Percentiles rank a stretch among this genome's conserved stretches.
Conservation (phyloP, 1,140 invertebrate species). For the Idris sp. region DNA sequence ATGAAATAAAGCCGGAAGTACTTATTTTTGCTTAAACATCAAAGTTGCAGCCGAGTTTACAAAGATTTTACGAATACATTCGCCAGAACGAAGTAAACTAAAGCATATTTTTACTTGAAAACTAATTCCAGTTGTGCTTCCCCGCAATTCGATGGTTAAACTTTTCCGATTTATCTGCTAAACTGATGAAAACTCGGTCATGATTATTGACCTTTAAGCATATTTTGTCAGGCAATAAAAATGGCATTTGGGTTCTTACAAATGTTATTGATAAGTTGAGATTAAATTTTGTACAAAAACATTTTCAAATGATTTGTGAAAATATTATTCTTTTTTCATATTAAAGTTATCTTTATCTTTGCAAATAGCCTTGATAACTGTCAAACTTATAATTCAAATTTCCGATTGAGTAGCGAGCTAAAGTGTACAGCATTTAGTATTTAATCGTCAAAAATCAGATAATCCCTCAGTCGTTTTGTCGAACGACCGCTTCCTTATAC, state of each 20-base stretch:
- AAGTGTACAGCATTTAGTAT: background rate
- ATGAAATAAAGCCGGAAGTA: too few species aligned
- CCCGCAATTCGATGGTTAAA: conserved; percentile 37
- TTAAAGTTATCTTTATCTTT: conserved; percentile 48
- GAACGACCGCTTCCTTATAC: conserved; percentile 3
- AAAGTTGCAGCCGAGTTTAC: conserved; percentile 25
- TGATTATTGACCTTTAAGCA: conserved; percentile 40
- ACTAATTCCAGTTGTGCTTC: conserved; percentile 49
- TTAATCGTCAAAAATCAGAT: conserved; percentile 3
- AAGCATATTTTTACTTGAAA: conserved; percentile 57
- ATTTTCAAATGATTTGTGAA: too few species aligned
- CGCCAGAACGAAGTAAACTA: conserved; percentile 38
- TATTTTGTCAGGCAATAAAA: conserved; percentile 37
- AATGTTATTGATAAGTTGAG: conserved; percentile 38
- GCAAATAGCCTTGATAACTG: conserved; percentile 45
- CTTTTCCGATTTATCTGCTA: conserved; percentile 48
- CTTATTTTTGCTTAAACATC: too few species aligned
- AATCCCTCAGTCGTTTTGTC: background rate
- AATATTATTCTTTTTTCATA: conserved; percentile 35
- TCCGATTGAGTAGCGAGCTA: conserved; percentile 5
- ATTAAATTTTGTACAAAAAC: too few species aligned
- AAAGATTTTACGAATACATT: conserved; percentile 44
- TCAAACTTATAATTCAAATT: conserved; percentile 30
- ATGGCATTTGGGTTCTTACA: conserved; percentile 10
- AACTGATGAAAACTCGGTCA: conserved; percentile 32